Evolutionary conservation across 2,888 invertebrate species (phyloP).

Genomic region (Belgica antarctica): DNA sequence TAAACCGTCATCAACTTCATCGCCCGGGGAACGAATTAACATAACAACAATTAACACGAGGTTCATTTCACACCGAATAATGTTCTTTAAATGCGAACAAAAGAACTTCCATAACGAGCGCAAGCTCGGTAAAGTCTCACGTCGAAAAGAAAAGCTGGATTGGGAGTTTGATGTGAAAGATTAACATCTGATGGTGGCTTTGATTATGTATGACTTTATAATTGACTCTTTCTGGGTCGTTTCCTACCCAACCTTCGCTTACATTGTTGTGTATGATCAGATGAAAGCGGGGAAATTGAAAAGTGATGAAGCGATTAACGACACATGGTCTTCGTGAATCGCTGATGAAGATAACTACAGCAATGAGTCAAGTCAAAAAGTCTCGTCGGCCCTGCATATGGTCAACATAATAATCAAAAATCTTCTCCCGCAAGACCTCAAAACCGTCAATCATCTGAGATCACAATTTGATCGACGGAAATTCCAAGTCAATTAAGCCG

Average conservation of each 20-base stretch:
- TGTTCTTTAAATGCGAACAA: not conserved
- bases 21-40: slow-evolving; percentile 1
- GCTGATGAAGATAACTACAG: no score
- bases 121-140: not conserved
- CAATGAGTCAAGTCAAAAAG: no score
- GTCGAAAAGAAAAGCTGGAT: not conserved
- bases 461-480: no score
- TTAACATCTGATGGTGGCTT: not conserved
- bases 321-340: no score
- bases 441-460: no score
- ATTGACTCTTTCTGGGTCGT: not conserved
- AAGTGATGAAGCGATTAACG: no score
- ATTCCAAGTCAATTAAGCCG: no score
- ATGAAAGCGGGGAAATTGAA: not conserved
- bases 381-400: no score
- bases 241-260: not conserved
- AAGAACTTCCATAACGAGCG: slow-evolving; percentile 23
- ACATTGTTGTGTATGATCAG: not conserved
- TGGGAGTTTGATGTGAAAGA: not conserved
- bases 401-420: no score
- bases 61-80: slow-evolving; percentile 17
- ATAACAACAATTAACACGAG: slow-evolving; percentile 24
- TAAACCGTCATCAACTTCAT: not conserved
- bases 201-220: not conserved
- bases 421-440: no score